Conservation (phyloP, 2,113 vertebrate genomes). For the Mobula hypostoma region DNA sequence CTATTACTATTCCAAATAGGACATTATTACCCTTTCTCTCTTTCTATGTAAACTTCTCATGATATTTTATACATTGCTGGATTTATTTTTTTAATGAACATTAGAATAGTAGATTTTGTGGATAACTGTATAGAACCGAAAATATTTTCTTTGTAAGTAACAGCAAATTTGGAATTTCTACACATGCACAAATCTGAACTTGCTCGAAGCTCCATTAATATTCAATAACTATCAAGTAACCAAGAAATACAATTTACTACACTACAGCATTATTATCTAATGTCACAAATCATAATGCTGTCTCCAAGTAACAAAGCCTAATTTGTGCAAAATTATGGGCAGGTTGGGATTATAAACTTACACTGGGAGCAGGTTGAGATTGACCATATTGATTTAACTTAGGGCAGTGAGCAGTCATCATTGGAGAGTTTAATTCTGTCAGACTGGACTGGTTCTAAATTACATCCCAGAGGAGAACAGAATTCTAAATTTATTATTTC, state of each 20-base stretch:
- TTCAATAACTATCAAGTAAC: background rate
- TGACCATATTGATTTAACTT: slow-evolving; percentile 3
- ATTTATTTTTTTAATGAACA: background rate
- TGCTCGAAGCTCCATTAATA: background rate
- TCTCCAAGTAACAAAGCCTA: slow-evolving; percentile 4
- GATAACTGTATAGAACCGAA: too few relatives aligned
- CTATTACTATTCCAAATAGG: too few relatives aligned
- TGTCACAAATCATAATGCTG: background rate
- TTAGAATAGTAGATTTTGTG: background rate
- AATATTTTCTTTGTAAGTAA: too few relatives aligned
- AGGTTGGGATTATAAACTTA: slow-evolving; percentile 3
- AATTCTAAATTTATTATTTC: background rate
- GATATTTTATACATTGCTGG: too few relatives aligned
- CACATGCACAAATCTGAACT: too few relatives aligned
- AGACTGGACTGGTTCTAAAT: background rate
- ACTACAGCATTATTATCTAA: background rate
- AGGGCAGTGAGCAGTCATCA: background rate
- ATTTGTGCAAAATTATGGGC: slow-evolving; percentile 18
- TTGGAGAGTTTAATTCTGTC: background rate
- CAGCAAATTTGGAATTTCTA: too few relatives aligned
- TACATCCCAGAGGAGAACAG: background rate
- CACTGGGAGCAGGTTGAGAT: background rate
- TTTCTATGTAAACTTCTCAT: too few relatives aligned
- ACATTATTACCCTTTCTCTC: too few relatives aligned
- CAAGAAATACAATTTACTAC: background rate